Conservation (phyloP, 2,113 vertebrate species). For the Centropus unirufus region DNA sequence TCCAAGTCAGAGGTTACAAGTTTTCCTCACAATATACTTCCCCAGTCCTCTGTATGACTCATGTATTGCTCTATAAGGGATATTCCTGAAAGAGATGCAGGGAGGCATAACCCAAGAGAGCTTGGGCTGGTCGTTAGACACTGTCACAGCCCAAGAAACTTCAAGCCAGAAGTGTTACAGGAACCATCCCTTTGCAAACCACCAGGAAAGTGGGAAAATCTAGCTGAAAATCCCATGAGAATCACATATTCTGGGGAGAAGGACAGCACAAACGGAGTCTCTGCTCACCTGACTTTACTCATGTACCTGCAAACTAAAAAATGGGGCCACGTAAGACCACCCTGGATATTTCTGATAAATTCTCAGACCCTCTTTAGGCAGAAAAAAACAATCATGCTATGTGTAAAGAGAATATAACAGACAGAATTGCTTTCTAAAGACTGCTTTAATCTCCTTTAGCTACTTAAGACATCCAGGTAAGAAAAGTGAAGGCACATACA, state of each 20-base stretch:
- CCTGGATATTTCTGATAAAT: background rate
- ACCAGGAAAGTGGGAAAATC: background rate
- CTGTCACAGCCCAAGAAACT: background rate
- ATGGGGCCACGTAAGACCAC: background rate
- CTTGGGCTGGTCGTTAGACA: background rate
- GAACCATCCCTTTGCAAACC: background rate
- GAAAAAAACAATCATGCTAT: background rate
- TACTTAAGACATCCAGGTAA: background rate
- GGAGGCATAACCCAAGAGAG: background rate
- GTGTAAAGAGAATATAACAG: background rate
- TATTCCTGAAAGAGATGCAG: background rate
- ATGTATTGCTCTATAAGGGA: background rate
- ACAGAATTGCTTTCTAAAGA: background rate
- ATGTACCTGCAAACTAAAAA: background rate
- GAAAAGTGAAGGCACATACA: background rate
- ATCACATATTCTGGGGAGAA: background rate
- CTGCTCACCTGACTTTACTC: background rate
- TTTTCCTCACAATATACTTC: background rate
- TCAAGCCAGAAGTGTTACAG: background rate
- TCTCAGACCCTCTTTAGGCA: background rate
- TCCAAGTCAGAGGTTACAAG: background rate
- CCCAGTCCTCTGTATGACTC: background rate
- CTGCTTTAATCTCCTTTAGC: background rate
- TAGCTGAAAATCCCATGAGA: background rate
- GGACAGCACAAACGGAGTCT: fast-evolving